Evolutionary conservation across 1,140 invertebrate genomes (phyloP), one percentile per base, ranked within the genome.

Genomic region (Neodiprion lecontei): DNA sequence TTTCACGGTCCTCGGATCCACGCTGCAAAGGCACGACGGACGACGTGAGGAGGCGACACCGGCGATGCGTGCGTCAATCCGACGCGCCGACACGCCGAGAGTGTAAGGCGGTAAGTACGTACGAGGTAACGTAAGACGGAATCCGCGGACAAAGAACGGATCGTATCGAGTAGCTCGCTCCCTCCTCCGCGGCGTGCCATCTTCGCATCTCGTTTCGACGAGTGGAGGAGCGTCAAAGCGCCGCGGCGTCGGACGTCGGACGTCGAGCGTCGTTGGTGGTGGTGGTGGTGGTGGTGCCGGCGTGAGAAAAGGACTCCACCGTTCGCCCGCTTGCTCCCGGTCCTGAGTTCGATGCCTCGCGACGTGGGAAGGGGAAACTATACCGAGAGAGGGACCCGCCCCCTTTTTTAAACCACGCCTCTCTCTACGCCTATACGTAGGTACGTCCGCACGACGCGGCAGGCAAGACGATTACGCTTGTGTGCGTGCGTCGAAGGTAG

Each of bases 321-420:
- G 53, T 17, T 9, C 53, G 53, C 53, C n/a, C 53, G n/a, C 8
- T 61, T 17, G 53, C 53, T 61, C 77, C 76, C 76, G 79, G 75
- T 85, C 80, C 82, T 82, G 83, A 86, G 82, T 86, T 86, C 82
- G 83, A 81, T 83, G 84, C 79, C 79, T 74, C 76, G 78, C 71
- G 74, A 72, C 68, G 72, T 71, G 73, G 70, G 23, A 28, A 70
- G 70, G 70, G 76, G 77, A 75, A 77, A 78, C 61, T 49, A 66
- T 66, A 14, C n/a, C 14, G 8, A 9, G 14, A 49, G 14, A 48
- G 48, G 70, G 70, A 77, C 79, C 85, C 85, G 85, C 85, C 85
- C 79, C 79, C 83, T 85, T 85, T 86, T 86, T 86, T 79, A 84
- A 87, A 87, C 85, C 85, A 86, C 85, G 85, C 85, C 85, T 82